Percentiles rank a stretch among this genome's conserved stretches.
Evolutionary conservation across 2,113 vertebrate species (phyloP).

Genomic region (Parus major): DNA sequence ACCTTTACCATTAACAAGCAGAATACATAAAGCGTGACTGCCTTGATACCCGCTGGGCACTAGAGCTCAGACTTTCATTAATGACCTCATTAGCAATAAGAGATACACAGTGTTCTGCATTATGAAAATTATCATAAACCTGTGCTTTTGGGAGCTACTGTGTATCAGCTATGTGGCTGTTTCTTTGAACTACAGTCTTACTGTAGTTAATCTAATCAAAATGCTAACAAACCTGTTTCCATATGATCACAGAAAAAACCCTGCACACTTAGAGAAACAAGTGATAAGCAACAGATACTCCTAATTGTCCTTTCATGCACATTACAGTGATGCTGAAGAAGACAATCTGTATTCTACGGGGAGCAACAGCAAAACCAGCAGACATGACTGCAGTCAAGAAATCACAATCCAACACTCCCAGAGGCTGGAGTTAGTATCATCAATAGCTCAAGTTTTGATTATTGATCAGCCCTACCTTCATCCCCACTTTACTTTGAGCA

Average conservation of each 20-base stretch:
- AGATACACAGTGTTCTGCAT: background rate
- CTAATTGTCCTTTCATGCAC: background rate
- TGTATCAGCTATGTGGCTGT: background rate
- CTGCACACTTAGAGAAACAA: background rate
- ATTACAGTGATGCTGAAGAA: background rate
- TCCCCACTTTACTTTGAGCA: background rate
- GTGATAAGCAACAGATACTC: background rate
- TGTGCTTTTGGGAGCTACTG: background rate
- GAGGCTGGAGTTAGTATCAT: background rate
- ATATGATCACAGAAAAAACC: background rate
- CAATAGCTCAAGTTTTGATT: background rate
- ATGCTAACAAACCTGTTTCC: background rate
- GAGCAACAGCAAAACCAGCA: background rate
- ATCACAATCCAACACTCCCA: background rate
- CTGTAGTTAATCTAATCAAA: slow-evolving; percentile 30
- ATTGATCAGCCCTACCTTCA: background rate
- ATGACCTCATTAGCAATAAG: background rate
- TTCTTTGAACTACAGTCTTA: background rate
- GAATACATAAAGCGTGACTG: background rate
- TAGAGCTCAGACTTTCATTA: background rate
- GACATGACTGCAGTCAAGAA: background rate
- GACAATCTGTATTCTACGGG: background rate
- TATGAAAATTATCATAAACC: background rate
- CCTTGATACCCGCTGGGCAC: background rate
- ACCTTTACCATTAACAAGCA: background rate